Evolutionary conservation across 2,888 invertebrate genomes (phyloP).

Genomic region (Tryphoninae sp.): DNA sequence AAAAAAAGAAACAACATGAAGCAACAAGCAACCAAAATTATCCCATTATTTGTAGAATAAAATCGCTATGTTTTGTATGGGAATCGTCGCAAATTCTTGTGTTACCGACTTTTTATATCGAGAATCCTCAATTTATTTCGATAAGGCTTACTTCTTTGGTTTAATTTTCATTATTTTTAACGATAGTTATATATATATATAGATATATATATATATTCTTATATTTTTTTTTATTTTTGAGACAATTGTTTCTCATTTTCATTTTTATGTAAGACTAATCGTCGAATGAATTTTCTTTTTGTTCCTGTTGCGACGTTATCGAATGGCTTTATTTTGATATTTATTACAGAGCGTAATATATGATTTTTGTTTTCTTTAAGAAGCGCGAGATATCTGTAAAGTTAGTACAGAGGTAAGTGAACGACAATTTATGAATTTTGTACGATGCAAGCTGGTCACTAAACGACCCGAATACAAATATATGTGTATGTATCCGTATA

Average conservation of each 20-base stretch:
- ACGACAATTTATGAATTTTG: constrained; percentile 36
- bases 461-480: constrained; percentile 17
- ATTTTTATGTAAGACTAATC: neutral
- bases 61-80: constrained; percentile 81
- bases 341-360: constrained; percentile 54
- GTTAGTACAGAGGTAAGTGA: constrained; percentile 70
- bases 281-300: constrained; percentile 15
- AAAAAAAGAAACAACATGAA: constrained; percentile 50
- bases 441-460: constrained; percentile 42
- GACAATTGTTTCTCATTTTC: constrained; percentile 11
- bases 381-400: constrained; percentile 55
- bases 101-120: constrained; percentile 67
- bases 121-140: constrained; percentile 66
- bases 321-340: constrained; percentile 64
- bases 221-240: constrained; percentile 9
- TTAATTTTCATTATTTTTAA: neutral
- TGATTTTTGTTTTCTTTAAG: constrained; percentile 6
- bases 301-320: constrained; percentile 10
- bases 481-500: neutral
- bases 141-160: constrained; percentile 59
- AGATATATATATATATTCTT: constrained; percentile 5
- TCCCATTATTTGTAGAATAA: constrained; percentile 81
- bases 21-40: constrained; percentile 75
- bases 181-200: neutral
- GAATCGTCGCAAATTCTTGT: constrained; percentile 69